phyloP scores from a whole-genome alignment of 2,797 vertebrate species.

The Periparus ater region DNA sequence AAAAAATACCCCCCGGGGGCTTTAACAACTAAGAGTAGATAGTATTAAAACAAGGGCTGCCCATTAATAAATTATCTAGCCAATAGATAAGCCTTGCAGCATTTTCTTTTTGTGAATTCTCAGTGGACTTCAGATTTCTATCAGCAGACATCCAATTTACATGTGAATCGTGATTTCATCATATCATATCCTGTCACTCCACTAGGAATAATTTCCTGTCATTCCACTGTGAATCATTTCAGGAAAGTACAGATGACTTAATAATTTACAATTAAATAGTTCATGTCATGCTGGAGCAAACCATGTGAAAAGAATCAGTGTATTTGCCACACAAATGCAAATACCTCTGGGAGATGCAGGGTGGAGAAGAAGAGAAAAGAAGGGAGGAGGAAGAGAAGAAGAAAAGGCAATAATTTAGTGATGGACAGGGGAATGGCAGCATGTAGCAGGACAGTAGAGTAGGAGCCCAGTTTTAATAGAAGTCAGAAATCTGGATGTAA shows the following conservation, averaged over 20 bases:
- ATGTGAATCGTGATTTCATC: constrained; percentile 54
- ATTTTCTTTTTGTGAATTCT: constrained; percentile 20
- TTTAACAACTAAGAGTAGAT: not conserved
- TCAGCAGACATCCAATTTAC: constrained; percentile 48
- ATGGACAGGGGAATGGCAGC: not conserved
- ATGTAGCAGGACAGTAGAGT: not conserved
- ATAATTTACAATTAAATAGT: constrained; percentile 64
- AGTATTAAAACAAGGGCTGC: not conserved
- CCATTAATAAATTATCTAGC: constrained; percentile 35
- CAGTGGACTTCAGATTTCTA: constrained; percentile 17
- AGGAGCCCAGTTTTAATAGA: not conserved
- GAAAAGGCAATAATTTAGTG: not conserved
- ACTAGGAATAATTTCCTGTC: constrained; percentile 61
- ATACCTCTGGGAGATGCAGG: not conserved
- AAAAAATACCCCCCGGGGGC: not conserved
- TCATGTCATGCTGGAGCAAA: constrained; percentile 15
- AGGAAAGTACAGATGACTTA: constrained; percentile 60
- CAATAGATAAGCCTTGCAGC: not conserved
- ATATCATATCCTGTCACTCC: constrained; percentile 61
- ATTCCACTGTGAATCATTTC: constrained; percentile 44
- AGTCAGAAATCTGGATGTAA: not conserved
- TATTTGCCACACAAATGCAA: constrained; percentile 45
- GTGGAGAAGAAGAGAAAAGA: not conserved
- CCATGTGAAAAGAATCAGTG: not conserved
- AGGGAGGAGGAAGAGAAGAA: not conserved